Conservation (phyloP, 2,888 invertebrate species). For the Cynaeus angustus region DNA sequence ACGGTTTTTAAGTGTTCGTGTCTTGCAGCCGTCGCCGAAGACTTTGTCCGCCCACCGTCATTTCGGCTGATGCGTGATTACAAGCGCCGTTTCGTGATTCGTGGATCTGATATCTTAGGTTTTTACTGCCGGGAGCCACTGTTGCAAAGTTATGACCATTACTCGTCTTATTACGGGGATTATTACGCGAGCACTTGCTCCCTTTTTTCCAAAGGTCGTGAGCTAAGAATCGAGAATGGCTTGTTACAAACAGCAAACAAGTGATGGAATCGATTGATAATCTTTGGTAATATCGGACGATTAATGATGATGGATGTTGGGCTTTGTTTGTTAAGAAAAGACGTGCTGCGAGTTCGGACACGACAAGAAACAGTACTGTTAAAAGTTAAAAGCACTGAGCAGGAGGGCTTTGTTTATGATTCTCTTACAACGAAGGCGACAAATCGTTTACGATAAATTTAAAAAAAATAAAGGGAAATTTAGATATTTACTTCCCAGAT, state of each 20-base stretch:
- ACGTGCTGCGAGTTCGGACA: background rate
- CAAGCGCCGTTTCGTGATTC: conserved; percentile 61
- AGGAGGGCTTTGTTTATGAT: no score
- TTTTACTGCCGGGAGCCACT: conserved; percentile 59
- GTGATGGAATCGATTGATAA: conserved; percentile 4
- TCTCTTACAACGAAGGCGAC: no score
- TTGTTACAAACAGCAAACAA: conserved; percentile 4
- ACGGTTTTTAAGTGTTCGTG: conserved; percentile 51
- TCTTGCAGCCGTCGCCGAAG: conserved; percentile 53
- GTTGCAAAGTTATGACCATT: conserved; percentile 56
- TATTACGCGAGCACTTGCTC: conserved; percentile 35
- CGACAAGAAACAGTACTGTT: background rate
- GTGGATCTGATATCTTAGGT: conserved; percentile 59
- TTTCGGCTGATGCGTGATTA: conserved; percentile 59
- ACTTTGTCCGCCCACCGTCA: conserved; percentile 51
- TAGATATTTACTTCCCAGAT: no score
- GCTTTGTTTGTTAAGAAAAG: conserved; percentile 1
- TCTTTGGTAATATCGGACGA: background rate
- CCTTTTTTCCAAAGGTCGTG: conserved; percentile 16
- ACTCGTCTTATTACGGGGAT: conserved; percentile 44
- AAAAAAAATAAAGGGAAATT: no score
- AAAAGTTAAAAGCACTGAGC: no score
- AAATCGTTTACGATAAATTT: no score
- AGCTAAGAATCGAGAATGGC: conserved; percentile 1
- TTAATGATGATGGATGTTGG: conserved; percentile 2